Conservation (phyloP, 2,797 vertebrate genomes). For the Ispidina picta region DNA sequence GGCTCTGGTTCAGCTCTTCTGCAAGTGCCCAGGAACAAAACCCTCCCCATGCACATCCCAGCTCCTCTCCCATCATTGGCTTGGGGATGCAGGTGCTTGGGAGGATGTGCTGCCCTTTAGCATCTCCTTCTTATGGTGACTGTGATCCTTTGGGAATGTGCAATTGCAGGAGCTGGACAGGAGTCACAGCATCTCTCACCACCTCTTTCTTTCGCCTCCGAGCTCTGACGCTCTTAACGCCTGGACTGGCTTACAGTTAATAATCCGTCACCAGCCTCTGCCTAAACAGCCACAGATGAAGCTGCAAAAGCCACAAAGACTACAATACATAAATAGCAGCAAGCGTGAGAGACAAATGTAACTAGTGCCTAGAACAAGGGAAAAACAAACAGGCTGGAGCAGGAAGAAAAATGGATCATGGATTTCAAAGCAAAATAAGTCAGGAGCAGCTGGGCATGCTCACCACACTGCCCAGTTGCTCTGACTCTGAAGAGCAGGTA, state of each 20-base stretch:
- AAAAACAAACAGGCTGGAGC: slow-evolving; percentile 11
- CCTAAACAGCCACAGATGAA: background rate
- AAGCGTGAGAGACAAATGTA: background rate
- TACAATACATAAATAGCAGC: slow-evolving; percentile 20
- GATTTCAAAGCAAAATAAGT: slow-evolving; percentile 5
- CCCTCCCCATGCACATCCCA: background rate
- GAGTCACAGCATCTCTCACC: background rate
- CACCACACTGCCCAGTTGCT: background rate
- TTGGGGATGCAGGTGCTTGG: background rate
- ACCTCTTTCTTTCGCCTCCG: background rate
- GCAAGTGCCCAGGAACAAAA: background rate
- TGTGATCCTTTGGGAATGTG: background rate
- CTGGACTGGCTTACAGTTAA: background rate
- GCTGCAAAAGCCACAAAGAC: background rate
- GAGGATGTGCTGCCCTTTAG: background rate
- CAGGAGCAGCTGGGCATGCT: background rate
- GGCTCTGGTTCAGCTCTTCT: slow-evolving; percentile 26
- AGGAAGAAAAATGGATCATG: background rate
- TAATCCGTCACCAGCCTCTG: background rate
- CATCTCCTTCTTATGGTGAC: background rate
- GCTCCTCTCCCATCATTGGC: background rate
- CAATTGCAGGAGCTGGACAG: background rate
- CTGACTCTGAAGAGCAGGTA: background rate
- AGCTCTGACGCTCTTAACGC: background rate
- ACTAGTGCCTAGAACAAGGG: background rate